Conservation (phyloP, 2,113 vertebrate genomes). For the Larimichthys crocea region DNA sequence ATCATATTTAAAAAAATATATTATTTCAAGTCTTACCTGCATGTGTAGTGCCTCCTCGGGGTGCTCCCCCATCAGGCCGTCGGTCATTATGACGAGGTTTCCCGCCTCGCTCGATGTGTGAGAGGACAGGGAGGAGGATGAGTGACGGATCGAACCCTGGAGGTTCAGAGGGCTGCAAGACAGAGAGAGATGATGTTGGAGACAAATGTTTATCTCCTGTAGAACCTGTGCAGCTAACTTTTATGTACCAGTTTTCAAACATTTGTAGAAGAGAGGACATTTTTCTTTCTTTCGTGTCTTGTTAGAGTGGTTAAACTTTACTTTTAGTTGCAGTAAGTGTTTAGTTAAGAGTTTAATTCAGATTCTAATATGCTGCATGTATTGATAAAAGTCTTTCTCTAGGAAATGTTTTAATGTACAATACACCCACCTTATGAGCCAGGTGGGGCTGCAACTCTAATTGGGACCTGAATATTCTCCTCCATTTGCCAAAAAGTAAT, state of each 20-base stretch:
- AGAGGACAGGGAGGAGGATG: conserved; percentile 95
- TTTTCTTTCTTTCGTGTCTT: background rate
- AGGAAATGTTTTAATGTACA: background rate
- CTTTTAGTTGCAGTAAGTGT: background rate
- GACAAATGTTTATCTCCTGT: background rate
- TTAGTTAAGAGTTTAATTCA: background rate
- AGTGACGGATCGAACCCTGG: conserved; percentile 93
- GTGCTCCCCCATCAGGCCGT: conserved; percentile 90
- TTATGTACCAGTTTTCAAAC: background rate
- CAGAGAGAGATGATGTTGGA: conserved; percentile 27
- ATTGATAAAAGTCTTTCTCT: background rate
- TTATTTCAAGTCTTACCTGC: conserved; percentile 81
- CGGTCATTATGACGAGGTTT: conserved; percentile 91
- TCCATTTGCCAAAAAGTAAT: background rate
- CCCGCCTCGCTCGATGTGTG: conserved; percentile 95
- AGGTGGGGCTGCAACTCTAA: background rate
- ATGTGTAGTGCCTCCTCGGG: conserved; percentile 92
- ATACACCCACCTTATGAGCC: no score
- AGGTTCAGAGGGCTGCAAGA: conserved; percentile 90
- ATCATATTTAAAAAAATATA: no score
- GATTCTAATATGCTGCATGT: background rate
- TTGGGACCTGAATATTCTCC: background rate
- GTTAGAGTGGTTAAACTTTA: background rate
- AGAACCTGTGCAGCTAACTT: background rate
- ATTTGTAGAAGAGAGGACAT: background rate